Base-by-base conservation (phyloP, 2,113 vertebrate species). In the Chionomys nivalis region DNA sequence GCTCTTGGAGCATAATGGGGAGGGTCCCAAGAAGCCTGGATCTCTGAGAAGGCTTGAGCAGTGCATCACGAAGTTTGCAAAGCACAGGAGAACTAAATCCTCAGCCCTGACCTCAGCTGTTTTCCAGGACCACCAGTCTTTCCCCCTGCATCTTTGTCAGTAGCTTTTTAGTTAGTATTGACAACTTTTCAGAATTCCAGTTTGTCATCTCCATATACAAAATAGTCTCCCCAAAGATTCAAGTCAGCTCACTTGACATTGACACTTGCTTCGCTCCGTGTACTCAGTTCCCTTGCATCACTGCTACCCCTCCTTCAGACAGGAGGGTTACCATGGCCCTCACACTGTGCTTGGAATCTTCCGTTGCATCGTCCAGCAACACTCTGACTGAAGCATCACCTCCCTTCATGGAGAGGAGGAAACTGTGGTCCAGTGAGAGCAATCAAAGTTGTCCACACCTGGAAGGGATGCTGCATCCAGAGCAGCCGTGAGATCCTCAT, bases 261-360 rank as follows among this genome's bases (percentile, higher is more conserved):
- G 42, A 72, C 19, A 49, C 4, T 13, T 13, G 19, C 58, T 66
- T 33, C 28, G 10, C 70, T 85, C 39, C 2, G 0, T 26, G 10
- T 28, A 3, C 24, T 26, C 0, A 1, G 47, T 49, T 66, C 24
- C 49, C 14, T 11, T 36, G 55, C 44, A 17, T 68, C 31, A 31
- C 0, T 0, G 33, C 33, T 39, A 8, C 9, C 17, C 11, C 24
- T 33, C 44, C n/a, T 49, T 36, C 58, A 61, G 33, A 61, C 10
- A 21, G 26, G 36, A 58, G 7, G 63, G 17, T 17, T 58, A 16
- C 12, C 5, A 0, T 77, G 79, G 70, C 12, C 9, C 61, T 17
- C 44, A 49, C 4, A 5, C 39, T 65, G 1, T 24, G 8, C 44
- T 42, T 19, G 44, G 11, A 16, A 68, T 47, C 8, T n/a, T 19